phyloP scores from a whole-genome alignment of 2,797 vertebrate genomes.

The Acomys russatus region DNA sequence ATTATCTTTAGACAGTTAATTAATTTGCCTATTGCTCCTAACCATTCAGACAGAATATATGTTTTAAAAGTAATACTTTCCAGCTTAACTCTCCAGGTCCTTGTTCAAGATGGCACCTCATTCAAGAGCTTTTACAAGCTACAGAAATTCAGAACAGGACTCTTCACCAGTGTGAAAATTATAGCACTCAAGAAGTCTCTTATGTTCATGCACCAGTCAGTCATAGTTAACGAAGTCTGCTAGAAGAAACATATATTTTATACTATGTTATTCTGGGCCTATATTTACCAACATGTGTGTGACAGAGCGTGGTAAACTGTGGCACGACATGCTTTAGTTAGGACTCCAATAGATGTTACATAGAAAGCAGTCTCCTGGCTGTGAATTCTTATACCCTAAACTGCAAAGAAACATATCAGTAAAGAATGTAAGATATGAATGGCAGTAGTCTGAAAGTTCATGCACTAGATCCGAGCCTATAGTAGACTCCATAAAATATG shows the following conservation, averaged over 20 bases:
- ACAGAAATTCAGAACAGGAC: slow-evolving; percentile 73
- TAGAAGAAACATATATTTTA: not conserved
- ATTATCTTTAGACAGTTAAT: slow-evolving; percentile 62
- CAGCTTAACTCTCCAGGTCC: slow-evolving; percentile 73
- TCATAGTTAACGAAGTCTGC: slow-evolving; percentile 24
- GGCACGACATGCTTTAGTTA: not conserved
- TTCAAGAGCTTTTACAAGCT: slow-evolving; percentile 76
- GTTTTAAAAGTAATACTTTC: slow-evolving; percentile 78
- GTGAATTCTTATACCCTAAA: not conserved
- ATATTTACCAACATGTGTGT: not conserved
- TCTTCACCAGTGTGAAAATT: slow-evolving; percentile 50
- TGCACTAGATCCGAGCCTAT: slow-evolving; percentile 38
- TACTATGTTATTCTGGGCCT: not conserved
- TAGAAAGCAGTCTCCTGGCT: not conserved
- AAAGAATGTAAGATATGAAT: slow-evolving; percentile 30
- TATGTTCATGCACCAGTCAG: not conserved
- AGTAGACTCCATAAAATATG: slow-evolving; percentile 32
- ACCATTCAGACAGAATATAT: slow-evolving; percentile 71
- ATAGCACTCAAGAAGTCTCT: slow-evolving; percentile 41
- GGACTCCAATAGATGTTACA: not conserved
- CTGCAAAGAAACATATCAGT: not conserved
- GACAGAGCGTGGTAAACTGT: not conserved
- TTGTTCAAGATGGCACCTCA: slow-evolving; percentile 79
- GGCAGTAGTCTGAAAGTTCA: slow-evolving; percentile 28
- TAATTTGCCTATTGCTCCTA: slow-evolving; percentile 66